Percentiles rank a stretch among this genome's conserved stretches.
phyloP scores from a whole-genome alignment of 2,113 vertebrate genomes.

The Bufo bufo region DNA sequence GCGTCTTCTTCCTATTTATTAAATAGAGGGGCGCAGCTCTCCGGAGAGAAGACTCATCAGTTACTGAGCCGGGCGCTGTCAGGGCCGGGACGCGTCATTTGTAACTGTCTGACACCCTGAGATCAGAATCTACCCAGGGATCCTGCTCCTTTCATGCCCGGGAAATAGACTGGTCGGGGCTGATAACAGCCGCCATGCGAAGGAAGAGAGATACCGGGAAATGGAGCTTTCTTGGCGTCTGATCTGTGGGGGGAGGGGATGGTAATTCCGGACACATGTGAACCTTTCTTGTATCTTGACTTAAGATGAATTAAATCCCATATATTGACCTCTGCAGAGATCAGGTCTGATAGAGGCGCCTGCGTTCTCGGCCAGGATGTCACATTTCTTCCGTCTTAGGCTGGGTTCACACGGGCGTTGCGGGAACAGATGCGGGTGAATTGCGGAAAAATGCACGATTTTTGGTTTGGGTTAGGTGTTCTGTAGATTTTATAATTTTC shows the following conservation, averaged over 20 bases:
- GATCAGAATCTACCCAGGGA: constrained; percentile 67
- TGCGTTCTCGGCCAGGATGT: neutral
- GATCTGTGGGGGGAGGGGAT: neutral
- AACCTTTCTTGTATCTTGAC: constrained; percentile 11
- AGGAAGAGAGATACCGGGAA: neutral
- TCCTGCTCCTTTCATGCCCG: constrained; percentile 55
- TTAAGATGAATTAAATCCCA: neutral
- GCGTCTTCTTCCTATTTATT: constrained; percentile 67
- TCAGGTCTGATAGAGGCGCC: neutral
- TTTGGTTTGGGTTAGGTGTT: too few relatives aligned
- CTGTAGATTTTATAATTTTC: too few relatives aligned
- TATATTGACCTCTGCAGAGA: neutral
- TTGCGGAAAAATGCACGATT: too few relatives aligned
- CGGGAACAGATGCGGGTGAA: too few relatives aligned
- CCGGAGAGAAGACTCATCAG: constrained; percentile 69
- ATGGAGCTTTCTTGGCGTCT: constrained; percentile 11
- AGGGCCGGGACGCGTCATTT: constrained; percentile 67
- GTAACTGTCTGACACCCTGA: constrained; percentile 69
- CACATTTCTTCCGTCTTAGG: neutral
- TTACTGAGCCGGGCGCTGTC: constrained; percentile 72
- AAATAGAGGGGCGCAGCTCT: constrained; percentile 71
- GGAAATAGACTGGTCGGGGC: constrained; percentile 53
- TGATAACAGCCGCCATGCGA: constrained; percentile 4
- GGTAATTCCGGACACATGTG: neutral
- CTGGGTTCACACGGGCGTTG: too few relatives aligned